Evolutionary conservation across 2,113 vertebrate species (phyloP).

Genomic region (Thalassoma bifasciatum): DNA sequence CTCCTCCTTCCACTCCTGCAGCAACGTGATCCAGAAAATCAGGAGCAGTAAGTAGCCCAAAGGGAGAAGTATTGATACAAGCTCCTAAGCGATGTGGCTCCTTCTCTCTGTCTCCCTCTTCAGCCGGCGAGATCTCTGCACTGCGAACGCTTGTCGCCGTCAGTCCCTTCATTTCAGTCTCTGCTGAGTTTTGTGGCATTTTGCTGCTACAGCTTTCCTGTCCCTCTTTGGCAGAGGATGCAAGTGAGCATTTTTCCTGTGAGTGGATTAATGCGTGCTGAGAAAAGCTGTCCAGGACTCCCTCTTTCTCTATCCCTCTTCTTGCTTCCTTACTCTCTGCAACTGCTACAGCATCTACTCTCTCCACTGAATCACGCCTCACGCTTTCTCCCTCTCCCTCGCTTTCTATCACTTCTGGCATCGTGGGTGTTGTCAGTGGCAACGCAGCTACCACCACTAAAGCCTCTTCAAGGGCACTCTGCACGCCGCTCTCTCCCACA

Average conservation of each 20-base stretch:
- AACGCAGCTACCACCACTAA: constrained; percentile 73
- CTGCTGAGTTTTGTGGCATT: constrained; percentile 78
- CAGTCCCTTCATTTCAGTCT: constrained; percentile 63
- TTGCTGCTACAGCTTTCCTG: constrained; percentile 68
- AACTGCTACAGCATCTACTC: constrained; percentile 53
- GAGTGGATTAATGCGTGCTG: constrained; percentile 63
- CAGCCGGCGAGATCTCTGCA: constrained; percentile 52
- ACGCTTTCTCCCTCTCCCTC: constrained; percentile 75
- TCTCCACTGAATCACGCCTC: constrained; percentile 67
- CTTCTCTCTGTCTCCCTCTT: constrained; percentile 34
- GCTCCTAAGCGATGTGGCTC: constrained; percentile 57
- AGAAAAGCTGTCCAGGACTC: constrained; percentile 45
- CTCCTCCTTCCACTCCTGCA: constrained; percentile 59
- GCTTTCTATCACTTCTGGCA: constrained; percentile 82
- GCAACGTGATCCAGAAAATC: constrained; percentile 68
- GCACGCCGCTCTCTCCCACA: constrained; percentile 73
- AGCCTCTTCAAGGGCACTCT: constrained; percentile 77
- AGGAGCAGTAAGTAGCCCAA: constrained; percentile 57
- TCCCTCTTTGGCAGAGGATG: constrained; percentile 57
- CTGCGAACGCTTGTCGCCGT: constrained; percentile 42
- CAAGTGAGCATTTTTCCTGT: constrained; percentile 69
- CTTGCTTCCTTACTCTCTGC: constrained; percentile 52
- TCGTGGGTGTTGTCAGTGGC: constrained; percentile 83
- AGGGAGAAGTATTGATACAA: constrained; percentile 58
- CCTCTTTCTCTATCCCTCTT: constrained; percentile 42